Percentiles rank a stretch among this genome's conserved stretches.
Evolutionary conservation across 2,113 vertebrate genomes (phyloP).

Genomic region (Eleginops maclovinus): DNA sequence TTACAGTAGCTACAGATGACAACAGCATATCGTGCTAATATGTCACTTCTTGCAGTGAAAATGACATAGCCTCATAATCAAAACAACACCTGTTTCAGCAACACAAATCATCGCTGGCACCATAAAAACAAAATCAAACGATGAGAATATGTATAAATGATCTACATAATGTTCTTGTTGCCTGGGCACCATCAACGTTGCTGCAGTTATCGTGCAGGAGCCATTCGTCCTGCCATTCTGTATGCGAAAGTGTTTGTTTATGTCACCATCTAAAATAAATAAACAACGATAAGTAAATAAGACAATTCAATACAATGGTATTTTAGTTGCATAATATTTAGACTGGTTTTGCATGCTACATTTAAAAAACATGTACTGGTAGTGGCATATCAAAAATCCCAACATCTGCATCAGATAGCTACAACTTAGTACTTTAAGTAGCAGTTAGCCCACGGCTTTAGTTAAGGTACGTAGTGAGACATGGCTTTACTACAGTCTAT

Average conservation of each 20-base stretch:
- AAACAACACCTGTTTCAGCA: neutral
- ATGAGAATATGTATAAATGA: neutral
- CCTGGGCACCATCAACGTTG: neutral
- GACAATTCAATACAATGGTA: neutral
- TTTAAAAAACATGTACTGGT: neutral
- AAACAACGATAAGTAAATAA: neutral
- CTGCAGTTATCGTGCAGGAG: neutral
- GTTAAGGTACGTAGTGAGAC: too few species aligned
- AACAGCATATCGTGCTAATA: neutral
- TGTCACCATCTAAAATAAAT: neutral
- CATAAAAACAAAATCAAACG: neutral
- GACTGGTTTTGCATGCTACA: neutral
- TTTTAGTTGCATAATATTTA: neutral
- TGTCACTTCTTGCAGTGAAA: neutral
- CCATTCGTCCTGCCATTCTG: neutral
- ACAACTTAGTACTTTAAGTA: neutral
- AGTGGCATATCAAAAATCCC: too few species aligned
- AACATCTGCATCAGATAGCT: neutral
- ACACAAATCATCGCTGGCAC: neutral
- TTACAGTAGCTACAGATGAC: neutral
- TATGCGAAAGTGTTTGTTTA: neutral
- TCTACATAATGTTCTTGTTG: neutral
- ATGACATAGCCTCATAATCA: too few species aligned
- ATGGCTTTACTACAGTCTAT: too few species aligned
- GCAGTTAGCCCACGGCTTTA: neutral